Evolutionary conservation across 2,113 vertebrate species (phyloP), one percentile per base, ranked within the genome.

Genomic region (Nycticorax nycticorax): DNA sequence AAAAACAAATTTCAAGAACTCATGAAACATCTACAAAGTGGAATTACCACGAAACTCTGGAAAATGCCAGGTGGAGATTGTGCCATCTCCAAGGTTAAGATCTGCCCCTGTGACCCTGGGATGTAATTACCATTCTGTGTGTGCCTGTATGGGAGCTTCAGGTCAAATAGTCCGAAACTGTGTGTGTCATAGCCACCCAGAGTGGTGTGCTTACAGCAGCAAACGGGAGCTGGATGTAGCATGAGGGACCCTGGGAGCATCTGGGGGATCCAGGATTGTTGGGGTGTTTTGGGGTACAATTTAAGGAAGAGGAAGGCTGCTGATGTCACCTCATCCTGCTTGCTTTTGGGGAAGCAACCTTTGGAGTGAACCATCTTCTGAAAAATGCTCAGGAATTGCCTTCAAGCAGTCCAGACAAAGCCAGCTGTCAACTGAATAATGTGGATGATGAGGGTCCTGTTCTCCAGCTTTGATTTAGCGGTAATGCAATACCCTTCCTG

Each of bases 161-260:
- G 19, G 30, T 78, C 19, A 62, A 55, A n/a, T 23, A 82, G 7
- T 22, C 41, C 71, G 69, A 59, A 64, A 41, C 0, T 27, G 15
- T 18, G 7, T 33, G 15, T 55, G 32, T 41, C 37, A 5, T 37
- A 72, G 57, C 9, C 9, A 11, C 21, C 3, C 56, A 0, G 0
- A 72, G 32, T 7, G 24, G 6, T 59, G 47, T 72, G 23, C 43
- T 80, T 72, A 18, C 67, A 69, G 57, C 53, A 69, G 59, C 73
- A 84, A 56, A 39, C 2, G 3, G 26, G 23, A 74, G 11, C 14
- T 72, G 32, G 22, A 50, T 55, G n/a, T 48, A 55, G 12, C 37
- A 8, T 32, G 55, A 73, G 15, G 63, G 45, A 24, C 14, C 50
- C 48, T 84, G n/a, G 14, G 33, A 53, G 26, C 39, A 11, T 52